Evolutionary conservation across 2,888 invertebrate species (phyloP), one percentile per base, ranked within the genome.

Genomic region (Nomada goodeniana): DNA sequence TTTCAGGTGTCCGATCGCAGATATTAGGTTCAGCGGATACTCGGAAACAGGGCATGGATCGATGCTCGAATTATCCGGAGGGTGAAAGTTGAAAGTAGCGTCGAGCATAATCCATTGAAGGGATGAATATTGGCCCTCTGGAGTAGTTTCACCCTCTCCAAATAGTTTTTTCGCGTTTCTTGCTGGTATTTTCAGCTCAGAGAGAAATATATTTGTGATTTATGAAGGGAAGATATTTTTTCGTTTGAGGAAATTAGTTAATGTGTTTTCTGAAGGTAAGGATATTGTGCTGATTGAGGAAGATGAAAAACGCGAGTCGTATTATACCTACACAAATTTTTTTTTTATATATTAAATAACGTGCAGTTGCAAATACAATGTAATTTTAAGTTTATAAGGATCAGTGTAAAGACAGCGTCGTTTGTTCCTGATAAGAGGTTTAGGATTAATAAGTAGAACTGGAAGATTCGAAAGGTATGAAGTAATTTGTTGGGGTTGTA

Each of bases 1-100:
- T 64, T 79, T 72, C 75, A 68, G 75, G 63, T 59, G 64, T 68
- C 55, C 75, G 82, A 82, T 83, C 74, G 11, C 29, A 23, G 80
- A 52, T 73, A 76, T 80, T 80, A 70, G 67, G 74, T 69, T 61
- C 80, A 36, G 26, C 26, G 29, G 18, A 0, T 3, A 2, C 23
- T 26, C 44, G 57, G 44, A 57, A 67, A 52, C 29, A 29, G 42
- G 42, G 15, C 13, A 20, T 52, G 26, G 9, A 47, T 60, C 47
- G 50, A 36, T 20, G 9, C 10, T 13, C 42, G 47, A 71, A 76
- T 60, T 65, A 67, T 65, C 20, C 44, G 59, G 69, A 29, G 53
- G 36, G 11, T 3, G 36, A 53, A 18, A 55, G 59, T 13, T 23
- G 23, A 63, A 52, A 64, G 13, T 26, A 13, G 55, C 42, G 47